Percentiles rank a stretch among this genome's conserved stretches.
Evolutionary conservation across 2,888 invertebrate genomes (phyloP).

Genomic region (Diarsia rubi): DNA sequence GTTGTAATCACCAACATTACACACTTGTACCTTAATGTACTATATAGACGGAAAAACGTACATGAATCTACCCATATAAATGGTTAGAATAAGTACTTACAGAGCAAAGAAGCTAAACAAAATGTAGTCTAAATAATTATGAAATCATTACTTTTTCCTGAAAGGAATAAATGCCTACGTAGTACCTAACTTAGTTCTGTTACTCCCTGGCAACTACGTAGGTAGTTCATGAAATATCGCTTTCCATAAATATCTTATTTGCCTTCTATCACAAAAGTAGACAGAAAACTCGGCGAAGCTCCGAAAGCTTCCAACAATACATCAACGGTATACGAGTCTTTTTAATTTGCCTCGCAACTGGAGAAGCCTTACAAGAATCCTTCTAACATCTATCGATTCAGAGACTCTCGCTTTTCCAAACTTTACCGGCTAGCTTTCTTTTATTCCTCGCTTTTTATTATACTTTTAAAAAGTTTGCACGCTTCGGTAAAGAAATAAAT

Average conservation of each 20-base stretch:
- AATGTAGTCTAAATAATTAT: background rate
- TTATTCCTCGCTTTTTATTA: slow-evolving; percentile 30
- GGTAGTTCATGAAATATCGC: background rate
- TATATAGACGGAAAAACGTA: background rate
- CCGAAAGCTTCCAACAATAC: slow-evolving; percentile 60
- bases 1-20: no score
- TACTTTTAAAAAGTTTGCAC: slow-evolving; percentile 31
- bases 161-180: background rate
- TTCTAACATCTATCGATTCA: slow-evolving; percentile 78
- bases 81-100: background rate
- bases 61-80: background rate
- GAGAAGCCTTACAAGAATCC: slow-evolving; percentile 76
- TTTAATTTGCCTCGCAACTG: slow-evolving; percentile 82
- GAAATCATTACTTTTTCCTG: background rate
- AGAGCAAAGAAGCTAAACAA: background rate
- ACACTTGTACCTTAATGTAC: no score
- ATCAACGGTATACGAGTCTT: slow-evolving; percentile 68
- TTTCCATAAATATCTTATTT: background rate
- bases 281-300: slow-evolving; percentile 37
- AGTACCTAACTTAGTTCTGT: background rate
- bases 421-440: slow-evolving; percentile 63
- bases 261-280: background rate
- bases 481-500: slow-evolving; percentile 18
- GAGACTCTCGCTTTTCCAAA: slow-evolving; percentile 70
- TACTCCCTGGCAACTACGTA: background rate